These are phyloP conservation scores for Rutpela maculata DNA, from an alignment of 2,888 invertebrate genomes.

Conservation along the genomic window DNA sequence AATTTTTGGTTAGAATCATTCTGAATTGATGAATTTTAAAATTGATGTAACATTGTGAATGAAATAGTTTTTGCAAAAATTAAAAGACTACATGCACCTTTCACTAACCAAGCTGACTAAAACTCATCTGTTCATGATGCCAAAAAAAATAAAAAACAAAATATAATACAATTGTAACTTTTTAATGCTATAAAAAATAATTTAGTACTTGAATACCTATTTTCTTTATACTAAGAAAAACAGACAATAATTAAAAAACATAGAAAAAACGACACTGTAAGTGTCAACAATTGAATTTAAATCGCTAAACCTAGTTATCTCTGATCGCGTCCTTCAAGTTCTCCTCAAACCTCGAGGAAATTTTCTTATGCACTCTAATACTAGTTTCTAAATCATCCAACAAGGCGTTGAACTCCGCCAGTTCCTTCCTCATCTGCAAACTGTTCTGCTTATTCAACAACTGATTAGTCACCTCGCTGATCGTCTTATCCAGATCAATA, in stretches of 20 bases:
- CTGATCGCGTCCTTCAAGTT: conserved; percentile 55
- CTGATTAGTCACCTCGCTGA: conserved; percentile 37
- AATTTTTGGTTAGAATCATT: too few species aligned
- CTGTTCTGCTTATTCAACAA: conserved; percentile 40
- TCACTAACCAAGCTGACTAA: too few species aligned
- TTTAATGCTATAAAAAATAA: too few species aligned
- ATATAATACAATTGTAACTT: too few species aligned
- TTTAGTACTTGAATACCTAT: background rate
- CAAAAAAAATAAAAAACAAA: too few species aligned
- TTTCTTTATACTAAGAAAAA: background rate
- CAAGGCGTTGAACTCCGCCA: conserved; percentile 63
- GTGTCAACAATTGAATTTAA: background rate
- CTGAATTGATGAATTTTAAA: too few species aligned
- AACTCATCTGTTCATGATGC: too few species aligned
- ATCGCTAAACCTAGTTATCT: conserved; percentile 44
- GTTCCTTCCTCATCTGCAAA: conserved; percentile 56
- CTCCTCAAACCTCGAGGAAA: conserved; percentile 61
- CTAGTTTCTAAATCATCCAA: conserved; percentile 70
- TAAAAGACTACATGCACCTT: too few species aligned
- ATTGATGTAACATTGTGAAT: too few species aligned
- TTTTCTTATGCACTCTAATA: conserved; percentile 67
- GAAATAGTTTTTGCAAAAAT: too few species aligned
- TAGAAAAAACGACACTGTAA: background rate
- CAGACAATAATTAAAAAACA: background rate
- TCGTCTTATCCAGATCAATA: conserved; percentile 48